Evolutionary conservation across 1,140 invertebrate genomes (phyloP), one percentile per base, ranked within the genome.

Genomic region (Stegodyphus dumicola): DNA sequence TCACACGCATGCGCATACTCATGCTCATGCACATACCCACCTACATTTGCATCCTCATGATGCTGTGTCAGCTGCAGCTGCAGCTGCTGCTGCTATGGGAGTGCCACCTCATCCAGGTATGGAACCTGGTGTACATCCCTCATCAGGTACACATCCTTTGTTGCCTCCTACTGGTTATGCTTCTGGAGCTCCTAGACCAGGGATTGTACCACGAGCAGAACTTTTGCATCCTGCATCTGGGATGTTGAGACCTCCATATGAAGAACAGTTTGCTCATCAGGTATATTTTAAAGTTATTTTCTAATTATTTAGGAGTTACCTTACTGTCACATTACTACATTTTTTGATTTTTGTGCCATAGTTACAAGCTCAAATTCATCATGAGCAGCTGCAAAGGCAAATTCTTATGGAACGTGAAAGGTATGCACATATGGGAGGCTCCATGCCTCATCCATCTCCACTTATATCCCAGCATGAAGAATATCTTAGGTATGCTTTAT

Each of bases 361-460:
- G 91, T 86, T 91, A 65, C 90, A 90, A 89, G 92, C 93, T 91
- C 90, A 91, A 85, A 93, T 93, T 49, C 91, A 91, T 71, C 95
- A 96, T 88, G 95, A 97, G 90, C 95, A 96, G 88, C 90, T 96
- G 49, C 95, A 97, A 90, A 92, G 96, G 87, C 95, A 97, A 88
- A 92, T 96, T 89, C 88, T 90, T 15, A 90, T 97, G 90, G 95
- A 97, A 90, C 92, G 95, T 52, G 95, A 96, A 88, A 92, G 94
- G 79, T 85, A 85, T 79, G 86, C 86, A 15, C 92, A 85, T 88
- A 89, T 88, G 90, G 70, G 93, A 64, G 94, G 88, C 52, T 77
- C 75, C 11, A 76, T 87, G 71, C 84, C 88, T 64, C 90, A 90
- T 86, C 89, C 89, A 70, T 92, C 93, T 7, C 84, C 75, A 13